phyloP scores from a whole-genome alignment of 2,797 vertebrate genomes.

The Micrastur ruficollis region DNA sequence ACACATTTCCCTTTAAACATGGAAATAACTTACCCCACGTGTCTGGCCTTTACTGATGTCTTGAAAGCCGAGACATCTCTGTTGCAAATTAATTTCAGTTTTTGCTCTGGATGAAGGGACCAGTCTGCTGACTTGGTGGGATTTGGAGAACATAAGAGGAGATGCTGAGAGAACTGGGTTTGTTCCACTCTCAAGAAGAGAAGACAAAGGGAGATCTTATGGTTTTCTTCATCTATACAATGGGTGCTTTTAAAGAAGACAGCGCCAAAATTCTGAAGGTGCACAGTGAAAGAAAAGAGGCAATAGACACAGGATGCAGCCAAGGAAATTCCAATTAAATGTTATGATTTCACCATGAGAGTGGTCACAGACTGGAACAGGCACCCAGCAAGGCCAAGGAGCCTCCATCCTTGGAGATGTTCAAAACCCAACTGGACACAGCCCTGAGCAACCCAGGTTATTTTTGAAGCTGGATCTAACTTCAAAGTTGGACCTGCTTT shows the following conservation, averaged over 20 bases:
- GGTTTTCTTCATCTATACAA: neutral
- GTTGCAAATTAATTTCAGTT: neutral
- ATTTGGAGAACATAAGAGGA: neutral
- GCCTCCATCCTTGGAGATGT: neutral
- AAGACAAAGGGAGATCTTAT: neutral
- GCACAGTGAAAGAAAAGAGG: neutral
- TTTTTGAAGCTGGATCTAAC: neutral
- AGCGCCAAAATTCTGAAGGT: neutral
- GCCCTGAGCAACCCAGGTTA: neutral
- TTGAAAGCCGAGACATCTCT: neutral
- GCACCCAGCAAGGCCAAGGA: neutral
- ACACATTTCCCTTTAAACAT: conserved; percentile 2
- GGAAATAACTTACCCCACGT: neutral
- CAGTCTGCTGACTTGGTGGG: neutral
- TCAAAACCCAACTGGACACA: neutral
- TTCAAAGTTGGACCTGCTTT: neutral
- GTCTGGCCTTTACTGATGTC: neutral
- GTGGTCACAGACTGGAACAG: neutral
- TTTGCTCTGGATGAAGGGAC: neutral
- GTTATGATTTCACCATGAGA: neutral
- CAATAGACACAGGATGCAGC: neutral
- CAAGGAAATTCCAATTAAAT: neutral
- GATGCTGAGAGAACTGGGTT: neutral
- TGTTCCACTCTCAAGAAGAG: neutral
- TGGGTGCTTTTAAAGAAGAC: neutral